These are phyloP conservation scores for Idaea dimidiata DNA, from an alignment of 2,888 invertebrate species.

Conservation along the genomic window DNA sequence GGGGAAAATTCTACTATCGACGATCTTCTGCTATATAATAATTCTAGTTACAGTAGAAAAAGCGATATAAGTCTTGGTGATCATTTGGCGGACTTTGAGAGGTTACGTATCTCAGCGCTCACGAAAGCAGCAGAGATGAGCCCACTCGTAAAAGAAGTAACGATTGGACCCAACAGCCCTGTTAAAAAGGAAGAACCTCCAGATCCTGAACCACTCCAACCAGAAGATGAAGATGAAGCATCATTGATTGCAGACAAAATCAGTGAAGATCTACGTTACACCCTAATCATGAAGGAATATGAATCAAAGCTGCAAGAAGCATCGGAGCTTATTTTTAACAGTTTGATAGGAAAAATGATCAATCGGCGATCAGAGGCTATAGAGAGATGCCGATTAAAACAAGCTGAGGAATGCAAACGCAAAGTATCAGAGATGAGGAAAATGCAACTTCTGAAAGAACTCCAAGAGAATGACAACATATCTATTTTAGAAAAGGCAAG, in stretches of 20 bases:
- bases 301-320: conserved; percentile 54
- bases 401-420: conserved; percentile 58
- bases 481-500: conserved; percentile 62
- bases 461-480: conserved; percentile 77
- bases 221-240: conserved; percentile 40
- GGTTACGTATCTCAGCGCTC: conserved; percentile 80
- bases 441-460: conserved; percentile 62
- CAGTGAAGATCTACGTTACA: conserved; percentile 56
- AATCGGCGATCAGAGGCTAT: conserved; percentile 55
- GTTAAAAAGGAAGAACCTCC: conserved; percentile 36
- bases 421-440: conserved; percentile 69
- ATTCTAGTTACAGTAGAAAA: conserved; percentile 37
- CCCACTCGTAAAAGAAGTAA: conserved; percentile 72
- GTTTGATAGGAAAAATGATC: conserved; percentile 61
- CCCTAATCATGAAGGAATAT: conserved; percentile 58
- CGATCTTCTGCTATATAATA: conserved; percentile 30
- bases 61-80: conserved; percentile 54
- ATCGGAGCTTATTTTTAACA: conserved; percentile 52
- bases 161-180: conserved; percentile 52
- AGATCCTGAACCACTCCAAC: conserved; percentile 19
- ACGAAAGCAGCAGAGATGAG: conserved; percentile 80
- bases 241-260: conserved; percentile 57
- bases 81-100: conserved; percentile 64
- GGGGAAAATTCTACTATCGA: conserved; percentile 33
- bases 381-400: conserved; percentile 53